Conservation (phyloP, 2,797 vertebrate genomes). For the Anguilla obscura region DNA sequence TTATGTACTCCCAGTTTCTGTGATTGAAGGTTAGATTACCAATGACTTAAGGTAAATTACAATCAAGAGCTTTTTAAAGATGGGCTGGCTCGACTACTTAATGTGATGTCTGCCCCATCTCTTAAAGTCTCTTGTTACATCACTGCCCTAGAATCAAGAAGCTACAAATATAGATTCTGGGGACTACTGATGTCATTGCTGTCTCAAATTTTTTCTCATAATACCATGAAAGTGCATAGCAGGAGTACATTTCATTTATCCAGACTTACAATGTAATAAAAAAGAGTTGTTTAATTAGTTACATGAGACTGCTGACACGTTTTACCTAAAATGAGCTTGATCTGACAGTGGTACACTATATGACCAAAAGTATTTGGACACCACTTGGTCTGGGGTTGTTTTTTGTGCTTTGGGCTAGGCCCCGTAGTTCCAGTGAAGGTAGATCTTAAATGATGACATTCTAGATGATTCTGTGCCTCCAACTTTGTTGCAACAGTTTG, state of each 20-base stretch:
- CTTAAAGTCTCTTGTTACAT: neutral
- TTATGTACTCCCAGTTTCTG: constrained; percentile 32
- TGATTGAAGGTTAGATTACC: constrained; percentile 31
- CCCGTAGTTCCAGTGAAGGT: too few species aligned
- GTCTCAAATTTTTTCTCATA: constrained; percentile 1
- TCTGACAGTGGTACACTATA: neutral
- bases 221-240: neutral
- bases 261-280: constrained; percentile 1
- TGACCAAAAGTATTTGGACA: too few species aligned
- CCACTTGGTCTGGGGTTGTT: too few species aligned
- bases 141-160: neutral
- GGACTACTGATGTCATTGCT: neutral
- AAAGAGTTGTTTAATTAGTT: constrained; percentile 31
- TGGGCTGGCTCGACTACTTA: constrained; percentile 7
- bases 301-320: constrained; percentile 11
- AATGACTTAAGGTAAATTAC: constrained; percentile 35
- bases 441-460: too few species aligned
- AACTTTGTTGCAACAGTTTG: too few species aligned
- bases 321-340: constrained; percentile 24
- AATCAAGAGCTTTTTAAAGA: constrained; percentile 33
- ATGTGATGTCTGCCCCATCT: constrained; percentile 19
- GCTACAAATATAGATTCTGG: neutral
- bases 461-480: too few species aligned
- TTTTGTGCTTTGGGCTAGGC: too few species aligned
- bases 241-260: neutral